Evolutionary conservation across 1,140 invertebrate genomes (phyloP), one percentile per base, ranked within the genome.

Genomic region (Idris sp.): DNA sequence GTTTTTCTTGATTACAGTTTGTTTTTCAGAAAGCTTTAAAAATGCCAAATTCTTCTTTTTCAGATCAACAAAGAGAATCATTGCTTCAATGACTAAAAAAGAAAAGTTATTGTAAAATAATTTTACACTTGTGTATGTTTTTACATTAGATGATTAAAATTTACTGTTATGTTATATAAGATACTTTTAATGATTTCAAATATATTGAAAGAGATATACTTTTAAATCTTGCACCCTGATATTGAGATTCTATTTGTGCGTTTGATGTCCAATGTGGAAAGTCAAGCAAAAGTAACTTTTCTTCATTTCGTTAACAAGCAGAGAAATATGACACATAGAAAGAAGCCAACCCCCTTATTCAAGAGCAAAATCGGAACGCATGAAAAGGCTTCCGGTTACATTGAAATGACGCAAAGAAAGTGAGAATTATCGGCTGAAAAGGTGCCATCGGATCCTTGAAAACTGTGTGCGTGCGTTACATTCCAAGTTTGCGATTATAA

Each of bases 371-470:
- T 83, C 77, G 53, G 77, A 49, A 76, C 78, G 74, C 81, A 77
- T 84, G 83, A 86, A 86, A 84, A 77, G 76, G 76, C 77, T 83
- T 86, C 82, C 84, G 81, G 80, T 78, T 54, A 69, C 76, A 81
- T 83, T 82, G 75, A 83, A 58, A 49, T 53, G 41, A 19, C 25
- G 43, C 28, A 67, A 82, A 83, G 81, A 83, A 83, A 83, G 81
- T 78, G 74, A 77, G 81, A 82, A 83, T 83, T 83, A 83, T 75
- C 73, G 65, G 58, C 18, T 79, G 78, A 83, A 83, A 76, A 51
- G 56, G 49, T 64, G 56, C 16, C 58, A 38, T 56, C 16, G 65
- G 48, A 61, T 54, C 69, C 61, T 43, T 46, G 25, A 73, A 77
- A 74, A 44, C 22, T 2, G 26, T 15, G 25, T 38, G 64, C 65